phyloP scores from a whole-genome alignment of 2,113 vertebrate genomes.

The Jacana jacana region DNA sequence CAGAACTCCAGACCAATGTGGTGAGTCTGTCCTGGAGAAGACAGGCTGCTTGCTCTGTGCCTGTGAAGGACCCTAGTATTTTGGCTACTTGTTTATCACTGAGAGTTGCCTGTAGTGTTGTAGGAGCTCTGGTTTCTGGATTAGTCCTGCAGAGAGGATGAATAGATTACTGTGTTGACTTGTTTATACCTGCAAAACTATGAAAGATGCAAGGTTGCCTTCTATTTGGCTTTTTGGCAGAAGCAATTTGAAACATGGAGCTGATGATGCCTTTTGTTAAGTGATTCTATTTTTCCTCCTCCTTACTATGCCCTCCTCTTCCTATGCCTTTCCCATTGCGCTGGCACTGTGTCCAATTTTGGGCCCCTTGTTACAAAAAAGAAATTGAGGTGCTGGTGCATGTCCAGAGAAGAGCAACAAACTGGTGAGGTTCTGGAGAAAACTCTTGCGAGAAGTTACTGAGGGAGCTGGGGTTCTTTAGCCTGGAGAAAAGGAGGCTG shows the following conservation, averaged over 20 bases:
- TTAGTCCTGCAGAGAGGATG: background rate
- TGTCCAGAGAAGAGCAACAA: too few relatives aligned
- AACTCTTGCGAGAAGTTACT: too few relatives aligned
- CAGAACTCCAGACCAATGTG: background rate
- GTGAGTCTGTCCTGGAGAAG: rapidly evolving
- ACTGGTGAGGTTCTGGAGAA: too few relatives aligned
- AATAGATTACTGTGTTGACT: background rate
- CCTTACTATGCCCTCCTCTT: background rate
- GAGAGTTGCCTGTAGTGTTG: background rate
- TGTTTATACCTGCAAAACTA: background rate
- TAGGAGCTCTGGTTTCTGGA: background rate
- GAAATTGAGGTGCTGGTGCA: too few relatives aligned
- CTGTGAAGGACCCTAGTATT: background rate
- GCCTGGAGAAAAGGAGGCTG: too few relatives aligned
- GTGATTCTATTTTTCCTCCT: background rate
- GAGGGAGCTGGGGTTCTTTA: too few relatives aligned
- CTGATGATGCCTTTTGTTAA: background rate
- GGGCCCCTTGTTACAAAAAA: too few relatives aligned
- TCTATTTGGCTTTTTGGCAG: background rate
- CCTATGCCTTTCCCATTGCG: background rate
- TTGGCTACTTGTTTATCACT: background rate
- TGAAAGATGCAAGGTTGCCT: background rate
- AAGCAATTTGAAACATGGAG: background rate
- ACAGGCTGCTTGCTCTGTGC: background rate
- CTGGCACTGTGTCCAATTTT: too few relatives aligned